phyloP scores from a whole-genome alignment of 2,113 vertebrate species.

The Pelvicachromis taeniatus region DNA sequence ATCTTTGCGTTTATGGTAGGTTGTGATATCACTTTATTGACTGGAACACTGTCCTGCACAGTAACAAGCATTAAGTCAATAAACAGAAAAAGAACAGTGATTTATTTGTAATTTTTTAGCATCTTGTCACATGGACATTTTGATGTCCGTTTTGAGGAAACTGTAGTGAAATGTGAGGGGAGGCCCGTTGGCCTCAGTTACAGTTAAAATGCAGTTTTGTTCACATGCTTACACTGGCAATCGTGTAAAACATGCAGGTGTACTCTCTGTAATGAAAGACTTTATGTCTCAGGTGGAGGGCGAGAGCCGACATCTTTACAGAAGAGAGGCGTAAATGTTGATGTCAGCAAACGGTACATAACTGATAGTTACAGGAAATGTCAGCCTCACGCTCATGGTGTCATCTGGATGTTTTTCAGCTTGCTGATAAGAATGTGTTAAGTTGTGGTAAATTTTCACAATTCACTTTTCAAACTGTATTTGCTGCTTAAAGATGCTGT shows the following conservation, averaged over 20 bases:
- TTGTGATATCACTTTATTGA: background rate
- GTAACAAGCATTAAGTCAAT: background rate
- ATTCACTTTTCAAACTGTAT: fast-evolving
- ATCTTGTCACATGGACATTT: background rate
- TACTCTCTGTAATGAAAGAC: constrained; percentile 3
- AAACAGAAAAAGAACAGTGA: background rate
- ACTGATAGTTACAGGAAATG: constrained; percentile 20
- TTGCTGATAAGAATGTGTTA: background rate
- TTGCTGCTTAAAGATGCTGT: background rate
- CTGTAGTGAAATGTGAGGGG: background rate
- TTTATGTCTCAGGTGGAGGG: background rate
- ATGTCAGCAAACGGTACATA: constrained; percentile 1
- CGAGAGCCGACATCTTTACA: background rate
- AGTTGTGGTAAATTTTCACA: background rate
- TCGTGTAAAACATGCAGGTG: background rate
- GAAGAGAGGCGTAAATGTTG: background rate
- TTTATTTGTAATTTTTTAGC: background rate
- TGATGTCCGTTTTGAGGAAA: background rate
- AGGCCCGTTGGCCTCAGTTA: fast-evolving
- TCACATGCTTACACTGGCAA: background rate
- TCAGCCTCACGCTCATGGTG: background rate
- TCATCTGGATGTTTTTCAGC: background rate
- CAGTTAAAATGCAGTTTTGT: background rate
- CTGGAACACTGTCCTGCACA: background rate
- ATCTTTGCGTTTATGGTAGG: background rate